Evolutionary conservation across 1,140 invertebrate species (phyloP), one percentile per base, ranked within the genome.

Genomic region (Periplaneta americana): DNA sequence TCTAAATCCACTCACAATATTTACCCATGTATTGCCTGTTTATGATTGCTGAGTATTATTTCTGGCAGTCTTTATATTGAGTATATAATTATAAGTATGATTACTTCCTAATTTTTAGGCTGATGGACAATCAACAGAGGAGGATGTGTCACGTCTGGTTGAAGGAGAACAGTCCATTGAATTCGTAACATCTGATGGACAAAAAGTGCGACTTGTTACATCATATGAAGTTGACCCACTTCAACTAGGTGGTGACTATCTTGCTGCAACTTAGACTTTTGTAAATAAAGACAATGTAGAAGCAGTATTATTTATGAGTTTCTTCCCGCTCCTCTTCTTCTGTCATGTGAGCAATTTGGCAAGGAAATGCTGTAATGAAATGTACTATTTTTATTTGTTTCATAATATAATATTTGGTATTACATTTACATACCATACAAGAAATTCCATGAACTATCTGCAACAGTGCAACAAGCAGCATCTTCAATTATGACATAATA

Each of bases 131-230:
- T 31, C 5, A 15, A 57, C 32, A 34, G 80, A 82, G 15, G 82
- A 75, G 17, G 78, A 80, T 36, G 36, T 74, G 33, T 75, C 36
- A 22, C 34, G 34, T 34, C 36, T 75, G 2, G 82, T 84, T 10
- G 87, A 88, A 81, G 84, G 84, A 32, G 84, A 87, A 66, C 89
- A 90, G 81, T 84, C 88, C 13, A 88, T 89, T 36, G 88, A 89
- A 85, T 88, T 90, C 78, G 88, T 87, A 32, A 90, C 88, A 36
- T 86, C 87, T 66, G 89, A 90, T 83, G 90, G 89, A 13, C 89
- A 90, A 80, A 90, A 90, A 84, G 84, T 90, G 74, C 85, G 89
- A 74, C 85, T 90, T 34, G 84, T 91, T 13, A 88, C 88, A 36
- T 87, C 89, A 31, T 87, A 88, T 75, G 87, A 88, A 36, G 87